Base-by-base conservation (phyloP, 2,113 vertebrate genomes). In the Tetrax tetrax region DNA sequence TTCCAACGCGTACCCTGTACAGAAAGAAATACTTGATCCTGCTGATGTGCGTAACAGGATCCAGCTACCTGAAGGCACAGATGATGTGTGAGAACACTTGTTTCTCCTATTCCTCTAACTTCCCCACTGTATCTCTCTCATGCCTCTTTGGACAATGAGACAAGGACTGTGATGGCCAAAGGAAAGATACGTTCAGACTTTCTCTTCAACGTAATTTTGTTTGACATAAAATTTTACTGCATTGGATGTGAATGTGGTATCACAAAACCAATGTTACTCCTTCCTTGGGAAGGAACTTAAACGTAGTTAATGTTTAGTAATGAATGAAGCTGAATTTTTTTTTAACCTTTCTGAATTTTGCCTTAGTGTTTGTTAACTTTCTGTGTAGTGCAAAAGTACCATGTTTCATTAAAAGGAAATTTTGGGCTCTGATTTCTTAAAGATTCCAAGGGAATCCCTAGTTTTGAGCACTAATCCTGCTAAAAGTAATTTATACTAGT, bases 1-100 rank as follows among this genome's bases (percentile, higher is more conserved):
- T 0, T 48, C 45, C 31, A 45, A 24, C 1, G 3, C 3, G 3
- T 24, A 48, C 7, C 8, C 5, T 4, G 12, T 47, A 33, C 0
- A 2, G 2, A 3, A 23, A 15, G 18, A 87, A 71, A 31, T n/a
- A 29, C 23, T 24, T 33, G 20, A 38, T 71, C 57, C 69, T 60
- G 23, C 48, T 16, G 14, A 37, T 0, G 0, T 7, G 8, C 3
- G 4, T 41, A 41, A 38, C 17, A 33, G n/a, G n/a, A 61, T 4
- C 6, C 7, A 10, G 4, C 11, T 59, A 29, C 28, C 7, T 33
- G 17, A 33, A 48, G n/a, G 20, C 25, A 68, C 0, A 5, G 23
- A 6, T 45, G 17, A 10, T 37, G 8, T 35, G 13, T 16, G 17
- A 69, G 38, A 23, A 54, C 11, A 11, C 1, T 8, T 41, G 10